Base-by-base conservation (phyloP, 2,888 invertebrate genomes). In the Pollenia labialis region DNA sequence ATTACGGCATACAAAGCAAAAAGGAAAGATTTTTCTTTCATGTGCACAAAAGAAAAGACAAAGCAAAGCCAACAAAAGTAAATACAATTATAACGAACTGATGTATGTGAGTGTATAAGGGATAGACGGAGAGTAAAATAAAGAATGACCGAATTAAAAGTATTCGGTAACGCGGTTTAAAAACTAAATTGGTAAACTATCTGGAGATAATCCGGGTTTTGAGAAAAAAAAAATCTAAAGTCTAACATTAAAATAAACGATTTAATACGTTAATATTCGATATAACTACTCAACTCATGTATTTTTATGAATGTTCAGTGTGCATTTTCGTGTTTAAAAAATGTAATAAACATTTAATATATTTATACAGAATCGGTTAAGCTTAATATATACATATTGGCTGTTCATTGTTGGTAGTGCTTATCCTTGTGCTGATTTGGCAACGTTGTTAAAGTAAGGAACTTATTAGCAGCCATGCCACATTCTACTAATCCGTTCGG, bases 1-100 rank as follows among this genome's bases (percentile, higher is more conserved):
- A 50, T 46, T 69, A 48, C 52, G 18, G 60, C 46, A 69, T 74
- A 16, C 32, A 40, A 74, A 40, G n/a, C 46, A 54, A 62, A 12
- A n/a, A 69, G 23, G 2, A 12, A 52, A 64, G 62, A 32, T 32
- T 50, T 66, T 66, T 72, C 14, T 58, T 69, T 82, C 56, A 60
- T 75, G 32, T 62, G 69, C 76, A 62, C 42, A 64, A 80, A 75
- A 46, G 32, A 66, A 44, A 42, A 60, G 75, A 82, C 68, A 77
- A 82, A 79, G 71, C 52, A 58, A 58, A 79, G 66, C 40, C 52
- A 74, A 79, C 60, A 9, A 54, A 74, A 79, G 58, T 79, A 66
- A 79, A 72, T 52, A n/a, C 2, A 74, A 46, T 16, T 66, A 72
- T n/a, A 82, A 56, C 66, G 46, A 79, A 52, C 68, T 80, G 52